Evolutionary conservation across 1,140 invertebrate species (phyloP).

Genomic region (Diploscapter pachys): DNA sequence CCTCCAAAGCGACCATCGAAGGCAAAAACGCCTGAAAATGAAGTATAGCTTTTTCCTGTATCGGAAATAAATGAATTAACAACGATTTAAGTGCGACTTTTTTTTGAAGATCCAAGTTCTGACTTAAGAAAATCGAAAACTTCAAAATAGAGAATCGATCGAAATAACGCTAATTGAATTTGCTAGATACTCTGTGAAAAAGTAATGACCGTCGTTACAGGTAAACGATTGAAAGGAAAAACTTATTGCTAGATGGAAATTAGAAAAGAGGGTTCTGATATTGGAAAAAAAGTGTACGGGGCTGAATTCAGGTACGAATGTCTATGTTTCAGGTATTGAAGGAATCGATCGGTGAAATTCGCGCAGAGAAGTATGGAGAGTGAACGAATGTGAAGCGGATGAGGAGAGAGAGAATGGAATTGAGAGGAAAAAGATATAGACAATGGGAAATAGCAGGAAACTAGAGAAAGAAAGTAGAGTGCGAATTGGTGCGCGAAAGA

Average conservation of each 20-base stretch:
- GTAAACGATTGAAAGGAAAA: too few relatives aligned
- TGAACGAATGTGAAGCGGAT: neutral
- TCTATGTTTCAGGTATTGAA: neutral
- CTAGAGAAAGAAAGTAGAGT: neutral
- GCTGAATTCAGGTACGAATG: neutral
- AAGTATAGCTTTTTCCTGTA: conserved; percentile 14
- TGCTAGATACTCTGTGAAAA: too few relatives aligned
- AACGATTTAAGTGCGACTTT: too few relatives aligned
- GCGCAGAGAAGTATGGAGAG: neutral
- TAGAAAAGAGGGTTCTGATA: neutral
- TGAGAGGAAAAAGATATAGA: too few relatives aligned
- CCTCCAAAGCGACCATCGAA: neutral
- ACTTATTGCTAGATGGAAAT: neutral
- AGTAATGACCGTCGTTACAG: too few relatives aligned
- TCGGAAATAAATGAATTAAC: neutral
- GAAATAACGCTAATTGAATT: too few relatives aligned
- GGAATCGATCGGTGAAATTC: neutral
- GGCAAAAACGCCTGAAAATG: conserved; percentile 16
- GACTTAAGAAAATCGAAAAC: too few relatives aligned
- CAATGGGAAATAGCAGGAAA: neutral
- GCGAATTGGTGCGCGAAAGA: neutral
- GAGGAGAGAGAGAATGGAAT: neutral
- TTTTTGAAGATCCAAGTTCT: too few relatives aligned
- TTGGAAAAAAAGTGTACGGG: neutral
- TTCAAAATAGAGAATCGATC: too few relatives aligned